phyloP scores from a whole-genome alignment of 2,113 vertebrate genomes.

The Heterochromis multidens region DNA sequence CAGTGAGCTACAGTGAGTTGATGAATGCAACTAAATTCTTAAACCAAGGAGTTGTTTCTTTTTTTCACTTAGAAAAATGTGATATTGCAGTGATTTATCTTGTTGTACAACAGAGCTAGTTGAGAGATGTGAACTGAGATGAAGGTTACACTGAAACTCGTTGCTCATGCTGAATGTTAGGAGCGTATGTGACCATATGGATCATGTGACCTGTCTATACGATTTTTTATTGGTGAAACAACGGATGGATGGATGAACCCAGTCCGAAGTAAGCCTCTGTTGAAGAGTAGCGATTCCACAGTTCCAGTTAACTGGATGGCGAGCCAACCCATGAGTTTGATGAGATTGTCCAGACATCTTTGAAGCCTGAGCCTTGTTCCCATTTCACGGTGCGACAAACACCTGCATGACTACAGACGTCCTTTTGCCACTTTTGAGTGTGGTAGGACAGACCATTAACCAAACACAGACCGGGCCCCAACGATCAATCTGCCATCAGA shows the following conservation, averaged over 20 bases:
- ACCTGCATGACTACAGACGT: background rate
- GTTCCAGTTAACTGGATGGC: background rate
- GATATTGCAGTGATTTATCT: no score
- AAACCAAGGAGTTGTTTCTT: no score
- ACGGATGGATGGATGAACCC: accelerated
- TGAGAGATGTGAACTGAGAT: no score
- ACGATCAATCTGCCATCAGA: background rate
- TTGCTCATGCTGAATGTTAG: background rate
- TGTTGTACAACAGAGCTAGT: no score
- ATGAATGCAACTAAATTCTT: no score
- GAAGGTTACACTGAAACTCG: no score
- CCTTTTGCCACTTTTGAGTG: background rate
- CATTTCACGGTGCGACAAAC: background rate
- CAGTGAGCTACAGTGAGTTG: background rate
- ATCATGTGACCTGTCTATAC: background rate
- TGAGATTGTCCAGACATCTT: background rate
- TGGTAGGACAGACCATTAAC: background rate
- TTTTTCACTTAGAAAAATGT: no score
- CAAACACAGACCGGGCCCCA: background rate
- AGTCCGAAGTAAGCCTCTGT: background rate
- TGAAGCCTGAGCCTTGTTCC: background rate
- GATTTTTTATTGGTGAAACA: background rate
- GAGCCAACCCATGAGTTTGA: background rate
- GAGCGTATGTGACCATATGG: background rate
- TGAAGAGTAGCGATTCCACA: background rate